Base-by-base conservation (phyloP, 2,888 invertebrate species). In the Microdon myrmicae region DNA sequence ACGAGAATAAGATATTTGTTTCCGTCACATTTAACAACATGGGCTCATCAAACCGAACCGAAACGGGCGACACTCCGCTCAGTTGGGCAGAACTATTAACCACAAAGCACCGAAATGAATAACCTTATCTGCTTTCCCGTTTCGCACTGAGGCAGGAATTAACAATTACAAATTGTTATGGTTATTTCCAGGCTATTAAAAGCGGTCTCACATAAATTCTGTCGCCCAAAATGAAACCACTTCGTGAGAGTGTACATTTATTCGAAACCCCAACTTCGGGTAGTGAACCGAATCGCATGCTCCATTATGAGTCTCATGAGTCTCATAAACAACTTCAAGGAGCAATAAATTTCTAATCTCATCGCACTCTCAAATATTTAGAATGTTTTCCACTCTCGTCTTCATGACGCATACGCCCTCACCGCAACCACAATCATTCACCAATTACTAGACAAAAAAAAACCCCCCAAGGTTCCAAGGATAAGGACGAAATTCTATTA, bases 81-180 rank as follows among this genome's bases (percentile, higher is more conserved):
- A n/a, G n/a, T n/a, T n/a, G n/a, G n/a, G n/a, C n/a, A n/a, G n/a
- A n/a, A n/a, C n/a, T n/a, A n/a, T n/a, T n/a, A n/a, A n/a, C n/a
- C n/a, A n/a, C n/a, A n/a, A n/a, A n/a, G n/a, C n/a, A n/a, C n/a
- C n/a, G n/a, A n/a, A n/a, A n/a, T n/a, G n/a, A n/a, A n/a, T n/a
- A n/a, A n/a, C n/a, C n/a, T n/a, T n/a, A n/a, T n/a, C n/a, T n/a
- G n/a, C n/a, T n/a, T n/a, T n/a, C n/a, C n/a, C n/a, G n/a, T n/a
- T n/a, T n/a, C n/a, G n/a, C n/a, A n/a, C n/a, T n/a, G n/a, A n/a
- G n/a, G n/a, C n/a, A n/a, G n/a, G n/a, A 56, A 49, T 61, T 64
- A 64, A 58, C 58, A 58, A 64, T 58, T 53, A 64, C 64, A 64
- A 64, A 64, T 58, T 58, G 58, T 53, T 64, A 64, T 56, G 41